These are phyloP conservation scores for Myathropa florea DNA, from an alignment of 2,888 invertebrate species.

Conservation along the genomic window DNA sequence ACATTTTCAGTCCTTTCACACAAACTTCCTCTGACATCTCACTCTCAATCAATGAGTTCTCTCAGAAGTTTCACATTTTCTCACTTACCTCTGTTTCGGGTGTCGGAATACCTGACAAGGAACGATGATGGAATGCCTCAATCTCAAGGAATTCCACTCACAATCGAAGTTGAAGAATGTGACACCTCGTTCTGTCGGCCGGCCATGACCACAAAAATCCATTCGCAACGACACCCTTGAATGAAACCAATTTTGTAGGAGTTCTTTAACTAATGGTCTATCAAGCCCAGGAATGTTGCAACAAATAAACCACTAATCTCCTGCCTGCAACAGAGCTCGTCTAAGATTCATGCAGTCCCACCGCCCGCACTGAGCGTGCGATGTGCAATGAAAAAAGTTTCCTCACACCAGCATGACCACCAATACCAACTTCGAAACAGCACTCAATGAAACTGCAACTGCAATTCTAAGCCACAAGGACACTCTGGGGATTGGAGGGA, in stretches of 20 bases:
- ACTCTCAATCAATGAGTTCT: too few species aligned
- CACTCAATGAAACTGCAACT: neutral
- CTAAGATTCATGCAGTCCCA: neutral
- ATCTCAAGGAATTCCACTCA: too few species aligned
- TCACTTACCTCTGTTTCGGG: too few species aligned
- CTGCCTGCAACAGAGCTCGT: neutral
- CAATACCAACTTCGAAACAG: neutral
- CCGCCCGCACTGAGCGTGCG: neutral
- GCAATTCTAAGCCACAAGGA: neutral
- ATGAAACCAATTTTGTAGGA: neutral
- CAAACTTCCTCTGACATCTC: too few species aligned
- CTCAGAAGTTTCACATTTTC: too few species aligned
- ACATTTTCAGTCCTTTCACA: too few species aligned
- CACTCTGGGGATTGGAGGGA: neutral
- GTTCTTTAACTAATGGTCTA: neutral
- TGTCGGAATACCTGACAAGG: too few species aligned
- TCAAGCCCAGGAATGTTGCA: constrained; percentile 4
- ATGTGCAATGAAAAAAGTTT: neutral
- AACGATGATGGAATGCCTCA: too few species aligned
- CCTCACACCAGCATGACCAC: too few species aligned
- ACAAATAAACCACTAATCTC: constrained; percentile 39
- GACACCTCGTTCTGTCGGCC: neutral
- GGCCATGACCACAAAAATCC: neutral
- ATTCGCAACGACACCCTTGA: neutral
- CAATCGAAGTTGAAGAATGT: too few species aligned